Evolutionary conservation across 2,888 invertebrate species (phyloP), one percentile per base, ranked within the genome.

Genomic region (Eristalinus sepulchralis): DNA sequence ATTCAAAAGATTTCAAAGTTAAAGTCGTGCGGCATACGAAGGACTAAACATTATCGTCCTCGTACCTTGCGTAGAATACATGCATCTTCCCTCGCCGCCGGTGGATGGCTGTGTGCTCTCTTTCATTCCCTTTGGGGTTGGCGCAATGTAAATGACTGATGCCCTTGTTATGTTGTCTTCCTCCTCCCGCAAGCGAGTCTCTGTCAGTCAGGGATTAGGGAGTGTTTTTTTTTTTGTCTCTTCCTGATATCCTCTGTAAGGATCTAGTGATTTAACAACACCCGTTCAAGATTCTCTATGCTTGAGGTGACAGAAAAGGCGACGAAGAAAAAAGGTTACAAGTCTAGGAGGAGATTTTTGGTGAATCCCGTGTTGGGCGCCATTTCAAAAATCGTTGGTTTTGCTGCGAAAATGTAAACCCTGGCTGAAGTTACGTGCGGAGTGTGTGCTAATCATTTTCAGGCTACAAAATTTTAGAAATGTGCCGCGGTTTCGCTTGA

Each of bases 1-100:
- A 90, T 91, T 90, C 91, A 90, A 89, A 87, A 83, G 88, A 88
- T 89, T 86, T 79, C 60, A 20, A 77, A 68, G 64, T 71, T 68
- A 66, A 77, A 77, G 77, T 77, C 71, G 73, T 66, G 79, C 39
- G 47, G 1, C 66, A 64, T 47, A 66, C 57, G 31, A 76, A 67
- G 20, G 66, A 80, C 80, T 27, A 57, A 71, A 71, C 64, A 59
- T 55, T 53, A 33, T 17, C 47, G 17, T 55, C 36, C 33, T 17
- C 17, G 17, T 47, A 47, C 47, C 47, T 17, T 47, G 47, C 17
- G 47, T n/a, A 60, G 36, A 27, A 2, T 68, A 60, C 31, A 36
- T 27, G 31, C 34, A 60, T 39, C 39, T 31, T 2, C 27, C 6
- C 39, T 8, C 27, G 24, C 39, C 72, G 24, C 33, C 22, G 8